A percentile compares a stretch with the other conserved stretches of the same genome.
Conservation (phyloP, 2,113 vertebrate genomes). For the Bos indicus region DNA sequence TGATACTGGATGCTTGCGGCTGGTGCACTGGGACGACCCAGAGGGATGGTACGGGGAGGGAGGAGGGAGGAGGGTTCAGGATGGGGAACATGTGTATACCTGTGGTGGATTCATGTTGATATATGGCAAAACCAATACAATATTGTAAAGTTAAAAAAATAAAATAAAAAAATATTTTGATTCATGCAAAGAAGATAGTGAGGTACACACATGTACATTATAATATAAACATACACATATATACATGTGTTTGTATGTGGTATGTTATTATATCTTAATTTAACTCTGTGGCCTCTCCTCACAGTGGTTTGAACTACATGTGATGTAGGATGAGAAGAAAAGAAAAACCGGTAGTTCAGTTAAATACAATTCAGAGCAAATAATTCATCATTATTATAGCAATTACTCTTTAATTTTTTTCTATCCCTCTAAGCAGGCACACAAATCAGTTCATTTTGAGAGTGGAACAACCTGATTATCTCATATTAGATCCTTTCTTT, state of each 20-base stretch:
- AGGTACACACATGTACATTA: neutral
- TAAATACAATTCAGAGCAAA: neutral
- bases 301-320: neutral
- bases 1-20: no score
- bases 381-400: slow-evolving; percentile 7
- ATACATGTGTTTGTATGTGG: neutral
- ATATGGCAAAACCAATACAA: no score
- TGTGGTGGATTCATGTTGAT: no score
- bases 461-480: neutral
- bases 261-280: neutral
- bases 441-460: neutral
- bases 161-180: neutral
- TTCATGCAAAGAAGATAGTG: neutral
- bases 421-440: neutral
- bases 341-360: neutral
- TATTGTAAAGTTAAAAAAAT: no score
- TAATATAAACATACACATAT: neutral
- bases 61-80: no score
- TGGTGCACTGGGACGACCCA: no score
- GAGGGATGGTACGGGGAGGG: no score
- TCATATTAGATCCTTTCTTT: neutral
- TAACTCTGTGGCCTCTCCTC: neutral
- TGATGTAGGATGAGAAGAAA: neutral
- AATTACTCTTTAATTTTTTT: neutral
- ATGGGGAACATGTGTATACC: no score